Conservation (phyloP, 2,888 invertebrate species). For the Xestia rhomboidea region DNA sequence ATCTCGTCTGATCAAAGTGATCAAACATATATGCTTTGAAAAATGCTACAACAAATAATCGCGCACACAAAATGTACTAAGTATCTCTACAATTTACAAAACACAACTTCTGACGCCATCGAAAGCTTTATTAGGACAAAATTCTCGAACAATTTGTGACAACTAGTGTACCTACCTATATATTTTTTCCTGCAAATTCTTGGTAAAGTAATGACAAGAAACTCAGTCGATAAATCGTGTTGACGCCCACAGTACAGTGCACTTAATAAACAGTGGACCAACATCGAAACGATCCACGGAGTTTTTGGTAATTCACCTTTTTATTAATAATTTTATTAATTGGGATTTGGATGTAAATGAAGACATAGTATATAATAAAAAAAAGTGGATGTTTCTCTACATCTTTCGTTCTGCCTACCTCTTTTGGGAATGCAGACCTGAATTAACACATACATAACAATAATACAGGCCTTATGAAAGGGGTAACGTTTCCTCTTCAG, state of each 20-base stretch:
- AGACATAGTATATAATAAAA: no score
- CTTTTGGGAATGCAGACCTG: not conserved
- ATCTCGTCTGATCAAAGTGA: not conserved
- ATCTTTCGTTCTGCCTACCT: not conserved
- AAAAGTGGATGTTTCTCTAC: not conserved
- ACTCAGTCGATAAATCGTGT: conserved; percentile 36
- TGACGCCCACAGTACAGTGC: conserved; percentile 26
- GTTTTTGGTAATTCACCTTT: no score
- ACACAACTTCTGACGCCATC: conserved; percentile 15
- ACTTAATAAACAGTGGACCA: conserved; percentile 18
- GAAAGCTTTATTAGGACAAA: conserved; percentile 22
- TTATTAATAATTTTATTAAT: no score
- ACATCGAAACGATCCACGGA: not conserved
- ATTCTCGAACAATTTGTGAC: conserved; percentile 17
- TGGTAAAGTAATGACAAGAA: conserved; percentile 56
- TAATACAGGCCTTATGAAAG: not conserved
- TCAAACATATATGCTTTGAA: not conserved
- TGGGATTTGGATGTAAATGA: no score
- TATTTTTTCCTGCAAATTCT: conserved; percentile 57
- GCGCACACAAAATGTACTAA: no score
- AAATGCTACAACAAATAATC: not conserved
- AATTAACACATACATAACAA: no score
- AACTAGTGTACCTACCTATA: conserved; percentile 16
- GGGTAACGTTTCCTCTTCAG: not conserved
- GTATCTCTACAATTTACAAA: not conserved